Base-by-base conservation (phyloP, 2,888 invertebrate genomes). In the Drosophila kanekoi region DNA sequence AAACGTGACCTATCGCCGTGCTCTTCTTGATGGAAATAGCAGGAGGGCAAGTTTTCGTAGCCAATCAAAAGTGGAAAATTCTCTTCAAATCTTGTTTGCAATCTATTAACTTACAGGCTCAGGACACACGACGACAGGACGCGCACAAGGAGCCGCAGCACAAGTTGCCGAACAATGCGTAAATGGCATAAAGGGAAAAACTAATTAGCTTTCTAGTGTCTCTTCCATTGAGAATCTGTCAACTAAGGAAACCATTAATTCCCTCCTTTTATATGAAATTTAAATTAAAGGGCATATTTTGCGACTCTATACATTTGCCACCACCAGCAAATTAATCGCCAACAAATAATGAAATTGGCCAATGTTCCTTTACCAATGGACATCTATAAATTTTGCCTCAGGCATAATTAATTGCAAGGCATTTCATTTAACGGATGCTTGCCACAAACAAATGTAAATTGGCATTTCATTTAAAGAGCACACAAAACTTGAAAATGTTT, bases 91-190 rank as follows among this genome's bases (percentile, higher is more conserved):
- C 45, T 32, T 58, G 40, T 65, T 53, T 57, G 23, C 38, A 52
- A 44, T 61, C 60, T 51, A 43, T 66, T 45, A 44, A 74, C 66
- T 72, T 66, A 77, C 66, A 33, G 57, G 41, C 66, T 52, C 14
- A n/a, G 33, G 16, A 47, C 49, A 64, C 60, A 71, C 43, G 33
- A 57, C 20, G 14, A 56, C 61, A 48, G 8, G 13, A 37, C 43
- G 28, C 37, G 16, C 40, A 14, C 20, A 9, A 10, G 9, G 11
- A 49, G 28, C 28, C 28, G 28, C 8, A 8, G 8, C 8, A 59
- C 11, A 44, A 18, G 20, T 20, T 32, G 49, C 14, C 8, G 41
- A 41, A 40, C 60, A 52, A 45, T 33, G 20, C 10, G 32, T 37
- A 35, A 58, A 48, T 11, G 14, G n/a, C 52, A 59, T 10, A 9